These are phyloP conservation scores for Luscinia luscinia DNA, from an alignment of 2,797 vertebrate genomes.

Conservation along the genomic window DNA sequence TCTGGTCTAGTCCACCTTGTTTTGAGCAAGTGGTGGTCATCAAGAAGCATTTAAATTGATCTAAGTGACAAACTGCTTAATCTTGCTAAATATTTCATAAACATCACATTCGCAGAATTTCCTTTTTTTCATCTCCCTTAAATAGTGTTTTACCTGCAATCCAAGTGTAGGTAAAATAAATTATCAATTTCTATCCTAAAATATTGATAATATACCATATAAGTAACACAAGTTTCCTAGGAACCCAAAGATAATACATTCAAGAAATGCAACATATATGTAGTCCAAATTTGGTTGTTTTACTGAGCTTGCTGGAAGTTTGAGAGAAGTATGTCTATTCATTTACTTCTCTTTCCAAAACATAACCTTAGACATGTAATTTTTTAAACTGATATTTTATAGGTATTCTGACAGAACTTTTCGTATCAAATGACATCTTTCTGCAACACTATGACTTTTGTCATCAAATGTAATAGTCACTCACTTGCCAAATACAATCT, in stretches of 20 bases:
- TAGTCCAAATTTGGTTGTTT: background rate
- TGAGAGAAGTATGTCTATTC: background rate
- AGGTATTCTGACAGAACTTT: background rate
- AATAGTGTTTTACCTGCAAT: background rate
- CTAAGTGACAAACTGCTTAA: background rate
- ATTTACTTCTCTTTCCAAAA: background rate
- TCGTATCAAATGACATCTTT: background rate
- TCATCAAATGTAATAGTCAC: slow-evolving; percentile 51
- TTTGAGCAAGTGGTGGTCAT: background rate
- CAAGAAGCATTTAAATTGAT: background rate
- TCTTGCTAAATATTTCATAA: background rate
- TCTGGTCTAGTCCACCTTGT: background rate
- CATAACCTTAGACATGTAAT: background rate
- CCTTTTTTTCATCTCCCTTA: background rate
- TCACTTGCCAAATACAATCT: slow-evolving; percentile 91
- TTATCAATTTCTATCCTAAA: background rate
- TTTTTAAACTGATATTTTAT: background rate
- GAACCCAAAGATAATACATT: background rate
- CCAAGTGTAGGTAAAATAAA: background rate
- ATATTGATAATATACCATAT: background rate
- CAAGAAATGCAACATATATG: background rate
- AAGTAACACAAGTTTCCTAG: background rate
- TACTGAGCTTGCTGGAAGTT: background rate
- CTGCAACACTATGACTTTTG: background rate
- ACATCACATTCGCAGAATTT: background rate